A percentile compares a stretch with the other conserved stretches of the same genome.
Evolutionary conservation across 2,888 invertebrate species (phyloP).

Genomic region (Reticulitermes lucifugus): DNA sequence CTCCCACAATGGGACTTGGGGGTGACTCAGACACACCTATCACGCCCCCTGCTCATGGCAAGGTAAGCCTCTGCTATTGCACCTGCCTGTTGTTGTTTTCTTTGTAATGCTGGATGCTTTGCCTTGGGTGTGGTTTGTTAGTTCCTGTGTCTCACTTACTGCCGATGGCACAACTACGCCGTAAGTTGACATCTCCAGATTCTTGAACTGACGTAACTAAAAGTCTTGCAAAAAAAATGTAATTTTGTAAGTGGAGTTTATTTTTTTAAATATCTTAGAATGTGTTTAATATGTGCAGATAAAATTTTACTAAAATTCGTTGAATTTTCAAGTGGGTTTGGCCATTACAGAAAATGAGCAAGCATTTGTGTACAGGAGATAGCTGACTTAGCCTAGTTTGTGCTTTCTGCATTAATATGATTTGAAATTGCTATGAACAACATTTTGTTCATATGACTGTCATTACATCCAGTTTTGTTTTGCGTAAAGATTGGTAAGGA

Average conservation of each 20-base stretch:
- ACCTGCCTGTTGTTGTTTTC: slow-evolving; percentile 58
- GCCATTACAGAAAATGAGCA: not conserved
- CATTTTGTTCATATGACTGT: too few species aligned
- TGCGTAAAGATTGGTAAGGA: too few species aligned
- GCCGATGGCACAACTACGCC: not conserved
- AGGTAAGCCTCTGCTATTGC: slow-evolving; percentile 71
- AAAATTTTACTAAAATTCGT: not conserved
- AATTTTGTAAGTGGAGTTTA: not conserved
- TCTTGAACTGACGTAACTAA: not conserved
- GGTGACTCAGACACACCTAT: slow-evolving; percentile 66
- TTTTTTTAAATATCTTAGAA: not conserved
- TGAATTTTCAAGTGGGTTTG: not conserved
- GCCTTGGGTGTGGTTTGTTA: slow-evolving; percentile 59
- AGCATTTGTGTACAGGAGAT: not conserved
- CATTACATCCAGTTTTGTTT: too few species aligned
- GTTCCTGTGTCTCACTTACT: slow-evolving; percentile 23
- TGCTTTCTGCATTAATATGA: not conserved
- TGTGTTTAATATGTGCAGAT: not conserved
- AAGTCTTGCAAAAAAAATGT: not conserved
- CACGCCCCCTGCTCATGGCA: slow-evolving; percentile 73
- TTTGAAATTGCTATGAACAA: not conserved
- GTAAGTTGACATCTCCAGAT: not conserved
- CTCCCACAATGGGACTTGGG: slow-evolving; percentile 66
- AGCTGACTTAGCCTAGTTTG: not conserved
- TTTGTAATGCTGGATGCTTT: slow-evolving; percentile 54